Percentiles rank a stretch among this genome's conserved stretches.
Evolutionary conservation across 2,888 invertebrate genomes (phyloP).

Genomic region (Andricus curvator): DNA sequence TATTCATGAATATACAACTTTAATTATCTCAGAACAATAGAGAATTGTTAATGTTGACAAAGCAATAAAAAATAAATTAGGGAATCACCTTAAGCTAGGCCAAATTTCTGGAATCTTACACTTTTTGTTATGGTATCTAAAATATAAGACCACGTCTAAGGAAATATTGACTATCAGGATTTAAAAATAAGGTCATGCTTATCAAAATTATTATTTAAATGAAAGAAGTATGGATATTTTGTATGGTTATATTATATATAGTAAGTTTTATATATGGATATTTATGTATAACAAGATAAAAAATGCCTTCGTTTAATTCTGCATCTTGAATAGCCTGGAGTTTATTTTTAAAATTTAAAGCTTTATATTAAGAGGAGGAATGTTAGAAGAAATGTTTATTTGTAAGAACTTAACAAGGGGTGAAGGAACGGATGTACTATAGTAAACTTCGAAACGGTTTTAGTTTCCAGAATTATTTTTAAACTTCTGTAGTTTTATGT

Average conservation of each 20-base stretch:
- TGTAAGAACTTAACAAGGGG: not conserved
- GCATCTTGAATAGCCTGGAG: not conserved
- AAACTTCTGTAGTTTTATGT: not conserved
- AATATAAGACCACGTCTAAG: not conserved
- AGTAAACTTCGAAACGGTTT: not conserved
- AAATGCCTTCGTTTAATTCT: not conserved
- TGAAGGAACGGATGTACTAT: not conserved
- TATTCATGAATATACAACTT: not conserved
- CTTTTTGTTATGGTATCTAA: not conserved
- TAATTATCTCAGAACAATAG: not conserved
- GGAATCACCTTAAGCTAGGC: not conserved
- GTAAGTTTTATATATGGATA: not conserved
- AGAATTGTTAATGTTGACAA: not conserved
- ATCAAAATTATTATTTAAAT: no score
- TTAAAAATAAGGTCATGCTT: no score
- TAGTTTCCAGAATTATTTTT: constrained; percentile 8
- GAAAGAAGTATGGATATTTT: no score
- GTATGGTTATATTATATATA: no score
- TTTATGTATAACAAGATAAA: not conserved
- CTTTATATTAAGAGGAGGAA: not conserved
- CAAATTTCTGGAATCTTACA: not conserved
- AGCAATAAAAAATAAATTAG: no score
- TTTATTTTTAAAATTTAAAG: not conserved
- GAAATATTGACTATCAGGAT: no score
- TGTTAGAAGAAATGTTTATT: not conserved